These are phyloP conservation scores for Tenodera sinensis DNA, from an alignment of 2,888 invertebrate genomes.

Conservation along the genomic window DNA sequence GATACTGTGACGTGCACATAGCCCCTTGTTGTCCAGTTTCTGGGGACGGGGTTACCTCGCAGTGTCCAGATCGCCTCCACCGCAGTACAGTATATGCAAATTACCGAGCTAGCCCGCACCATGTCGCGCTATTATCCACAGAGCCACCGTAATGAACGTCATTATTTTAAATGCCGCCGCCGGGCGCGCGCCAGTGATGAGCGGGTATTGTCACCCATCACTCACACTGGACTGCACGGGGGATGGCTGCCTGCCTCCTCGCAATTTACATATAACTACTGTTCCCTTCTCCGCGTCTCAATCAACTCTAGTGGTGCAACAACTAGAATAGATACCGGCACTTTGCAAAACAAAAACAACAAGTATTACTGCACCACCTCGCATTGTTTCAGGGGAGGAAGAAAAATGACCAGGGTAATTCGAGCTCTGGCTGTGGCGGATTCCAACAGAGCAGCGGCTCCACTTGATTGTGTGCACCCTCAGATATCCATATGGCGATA, in stretches of 20 bases:
- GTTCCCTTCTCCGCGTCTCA: background rate
- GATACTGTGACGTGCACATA: background rate
- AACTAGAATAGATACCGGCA: background rate
- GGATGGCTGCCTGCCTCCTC: background rate
- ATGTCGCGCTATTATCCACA: background rate
- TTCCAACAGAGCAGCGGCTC: background rate
- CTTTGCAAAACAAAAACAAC: background rate
- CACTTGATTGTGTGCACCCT: background rate
- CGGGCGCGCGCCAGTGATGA: background rate
- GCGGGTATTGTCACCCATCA: conserved; percentile 12
- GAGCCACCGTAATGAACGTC: conserved; percentile 11
- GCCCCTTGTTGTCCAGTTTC: background rate
- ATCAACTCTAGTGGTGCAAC: background rate
- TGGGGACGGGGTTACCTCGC: background rate
- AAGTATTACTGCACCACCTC: background rate
- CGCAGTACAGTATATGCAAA: background rate
- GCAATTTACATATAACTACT: background rate
- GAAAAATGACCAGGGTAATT: background rate
- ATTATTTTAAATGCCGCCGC: conserved; percentile 19
- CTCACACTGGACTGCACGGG: background rate
- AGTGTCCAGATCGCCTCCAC: background rate
- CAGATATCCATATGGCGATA: background rate
- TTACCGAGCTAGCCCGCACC: background rate
- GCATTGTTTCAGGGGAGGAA: background rate
- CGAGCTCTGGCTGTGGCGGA: background rate